Base-by-base conservation (phyloP, 2,888 invertebrate species). In the Uropetala carovei region DNA sequence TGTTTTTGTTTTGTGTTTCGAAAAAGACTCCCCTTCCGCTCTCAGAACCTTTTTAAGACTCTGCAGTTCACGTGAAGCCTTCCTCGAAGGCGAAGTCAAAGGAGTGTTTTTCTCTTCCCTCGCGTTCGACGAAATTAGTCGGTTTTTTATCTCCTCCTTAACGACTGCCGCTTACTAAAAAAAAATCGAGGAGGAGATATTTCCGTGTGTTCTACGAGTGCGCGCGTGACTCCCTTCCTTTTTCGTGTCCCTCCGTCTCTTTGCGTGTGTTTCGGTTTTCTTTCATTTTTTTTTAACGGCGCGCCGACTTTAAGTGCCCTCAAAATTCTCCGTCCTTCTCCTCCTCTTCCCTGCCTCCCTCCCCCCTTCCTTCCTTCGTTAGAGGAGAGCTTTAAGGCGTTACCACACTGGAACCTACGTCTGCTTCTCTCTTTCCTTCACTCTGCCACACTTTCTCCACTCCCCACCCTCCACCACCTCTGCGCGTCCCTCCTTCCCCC, bases 221-320 rank as follows among this genome's bases (percentile, higher is more conserved):
- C 22, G 27, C 11, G 10, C 75, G 75, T 22, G 75, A 75, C 27
- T 75, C 7, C n/a, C 18, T 22, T 68, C 27, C 27, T 75, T 27
- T 27, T 27, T 27, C 75, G 22, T 75, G 68, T 43, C 43, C 27
- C 75, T 75, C n/a, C n/a, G n/a, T 27, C 75, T 27, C 10, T 27
- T 75, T 75, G 68, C 68, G 68, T 68, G 68, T 13, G 22, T 75
- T 27, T 18, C 22, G 75, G 75, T n/a, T 75, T 75, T 75, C 75
- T 27, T 75, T 75, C 27, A n/a, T 75, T 27, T 75, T 27, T 11
- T 4, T 27, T 27, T 27, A 75, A 75, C 27, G 75, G 27, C 11
- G 14, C 75, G 22, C 27, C 22, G 27, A 68, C 68, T 68, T 68
- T 27, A 27, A 75, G 75, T 11, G 27, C 75, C 75, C 75, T 75